Percentiles rank a stretch among this genome's conserved stretches.
phyloP scores from a whole-genome alignment of 2,797 vertebrate species.

The Sebastes matsubarae region DNA sequence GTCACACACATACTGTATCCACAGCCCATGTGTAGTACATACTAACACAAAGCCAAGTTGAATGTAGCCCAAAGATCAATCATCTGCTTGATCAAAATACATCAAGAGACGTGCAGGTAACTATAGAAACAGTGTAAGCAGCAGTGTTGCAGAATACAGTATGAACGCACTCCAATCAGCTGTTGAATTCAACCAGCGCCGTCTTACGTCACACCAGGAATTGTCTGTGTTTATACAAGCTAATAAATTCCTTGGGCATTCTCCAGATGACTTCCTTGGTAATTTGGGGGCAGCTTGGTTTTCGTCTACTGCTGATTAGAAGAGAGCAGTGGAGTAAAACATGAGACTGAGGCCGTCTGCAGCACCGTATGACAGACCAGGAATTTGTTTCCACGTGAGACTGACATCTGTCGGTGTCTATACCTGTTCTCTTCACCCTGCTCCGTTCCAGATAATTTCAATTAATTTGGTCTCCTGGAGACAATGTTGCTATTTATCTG shows the following conservation, averaged over 20 bases:
- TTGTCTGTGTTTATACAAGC: conserved; percentile 58
- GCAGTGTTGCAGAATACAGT: conserved; percentile 15
- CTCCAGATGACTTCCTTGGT: conserved; percentile 52
- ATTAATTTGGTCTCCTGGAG: conserved; percentile 77
- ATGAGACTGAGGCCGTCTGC: conserved; percentile 9
- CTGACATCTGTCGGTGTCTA: conserved; percentile 59
- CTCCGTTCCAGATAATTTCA: conserved; percentile 68
- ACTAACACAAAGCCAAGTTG: neutral
- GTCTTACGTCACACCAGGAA: conserved; percentile 46
- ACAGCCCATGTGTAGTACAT: neutral
- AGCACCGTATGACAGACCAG: conserved; percentile 5
- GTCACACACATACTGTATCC: neutral
- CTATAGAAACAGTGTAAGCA: neutral
- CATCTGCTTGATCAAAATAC: neutral
- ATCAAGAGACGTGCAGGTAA: neutral
- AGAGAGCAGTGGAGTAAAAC: conserved; percentile 39
- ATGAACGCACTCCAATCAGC: conserved; percentile 42
- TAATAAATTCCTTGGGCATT: conserved; percentile 70
- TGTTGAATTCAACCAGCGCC: conserved; percentile 49
- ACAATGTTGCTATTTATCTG: conserved; percentile 80
- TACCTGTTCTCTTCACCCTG: conserved; percentile 64
- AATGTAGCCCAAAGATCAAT: neutral
- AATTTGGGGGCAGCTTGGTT: conserved; percentile 49
- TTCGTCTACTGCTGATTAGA: conserved; percentile 45
- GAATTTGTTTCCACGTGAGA: conserved; percentile 42